Conservation (phyloP, 2,797 vertebrate species). For the Enteromius treurensis region DNA sequence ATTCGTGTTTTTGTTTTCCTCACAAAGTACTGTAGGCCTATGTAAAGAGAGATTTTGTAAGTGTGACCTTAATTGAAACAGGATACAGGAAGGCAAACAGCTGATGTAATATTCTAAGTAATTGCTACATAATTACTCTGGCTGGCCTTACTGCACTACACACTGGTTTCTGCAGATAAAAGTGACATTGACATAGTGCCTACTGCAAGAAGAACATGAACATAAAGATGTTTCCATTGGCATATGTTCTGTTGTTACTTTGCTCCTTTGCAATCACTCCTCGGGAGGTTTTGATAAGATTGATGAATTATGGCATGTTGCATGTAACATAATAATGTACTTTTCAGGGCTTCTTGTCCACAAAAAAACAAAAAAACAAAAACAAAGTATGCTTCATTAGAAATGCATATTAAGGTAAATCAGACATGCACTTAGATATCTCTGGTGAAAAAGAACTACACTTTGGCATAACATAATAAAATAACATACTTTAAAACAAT, state of each 20-base stretch:
- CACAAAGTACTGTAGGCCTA: not conserved
- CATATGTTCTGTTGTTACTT: not conserved
- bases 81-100: conserved; percentile 45
- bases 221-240: not conserved
- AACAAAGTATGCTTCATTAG: no score
- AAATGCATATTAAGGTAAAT: not conserved
- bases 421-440: not conserved
- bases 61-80: conserved; percentile 34
- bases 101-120: conserved; percentile 42
- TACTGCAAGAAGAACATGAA: conserved; percentile 5
- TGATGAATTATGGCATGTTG: not conserved
- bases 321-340: not conserved
- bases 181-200: conserved; percentile 23
- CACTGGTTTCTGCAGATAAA: conserved; percentile 43
- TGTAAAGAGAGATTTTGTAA: conserved; percentile 15
- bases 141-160: conserved; percentile 28
- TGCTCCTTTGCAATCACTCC: not conserved
- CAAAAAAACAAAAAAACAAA: not conserved
- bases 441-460: not conserved
- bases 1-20: conserved; percentile 4
- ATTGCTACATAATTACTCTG: conserved; percentile 42
- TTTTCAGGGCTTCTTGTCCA: not conserved
- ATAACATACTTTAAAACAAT: not conserved
- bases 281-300: not conserved
- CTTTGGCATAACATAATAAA: not conserved